Evolutionary conservation across 2,888 invertebrate genomes (phyloP).

Genomic region (Junonia oenone): DNA sequence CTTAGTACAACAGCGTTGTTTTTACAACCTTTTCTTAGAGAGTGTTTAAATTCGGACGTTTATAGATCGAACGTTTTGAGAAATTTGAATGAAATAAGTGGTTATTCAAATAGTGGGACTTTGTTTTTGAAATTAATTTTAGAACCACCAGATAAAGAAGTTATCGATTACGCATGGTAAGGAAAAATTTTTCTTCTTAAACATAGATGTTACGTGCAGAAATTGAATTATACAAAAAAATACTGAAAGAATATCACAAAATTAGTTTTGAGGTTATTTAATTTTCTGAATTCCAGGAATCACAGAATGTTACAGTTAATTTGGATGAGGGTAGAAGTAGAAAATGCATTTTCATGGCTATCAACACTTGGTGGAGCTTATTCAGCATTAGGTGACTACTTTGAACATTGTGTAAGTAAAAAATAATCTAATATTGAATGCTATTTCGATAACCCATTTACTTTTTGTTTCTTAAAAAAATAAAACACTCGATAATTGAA

Average conservation of each 20-base stretch:
- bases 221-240: too few species aligned
- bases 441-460: too few species aligned
- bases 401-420: constrained; percentile 86
- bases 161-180: constrained; percentile 86
- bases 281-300: constrained; percentile 54
- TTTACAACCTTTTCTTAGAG: constrained; percentile 56
- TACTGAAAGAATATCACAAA: too few species aligned
- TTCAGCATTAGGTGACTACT: constrained; percentile 95
- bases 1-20: constrained; percentile 50
- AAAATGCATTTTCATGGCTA: constrained; percentile 94
- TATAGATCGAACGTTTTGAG: constrained; percentile 53
- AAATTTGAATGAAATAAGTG: constrained; percentile 45
- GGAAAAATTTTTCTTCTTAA: too few species aligned
- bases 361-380: constrained; percentile 98
- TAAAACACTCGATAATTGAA: too few species aligned
- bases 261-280: neutral
- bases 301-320: constrained; percentile 53
- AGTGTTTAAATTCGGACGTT: constrained; percentile 50
- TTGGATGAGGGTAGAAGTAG: constrained; percentile 86
- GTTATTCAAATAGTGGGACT: constrained; percentile 41
- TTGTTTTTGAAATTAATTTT: constrained; percentile 70
- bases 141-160: constrained; percentile 78
- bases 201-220: too few species aligned
- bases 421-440: too few species aligned
- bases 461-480: too few species aligned